phyloP scores from a whole-genome alignment of 2,888 invertebrate species.

The Hirtodrosophila cameraria region DNA sequence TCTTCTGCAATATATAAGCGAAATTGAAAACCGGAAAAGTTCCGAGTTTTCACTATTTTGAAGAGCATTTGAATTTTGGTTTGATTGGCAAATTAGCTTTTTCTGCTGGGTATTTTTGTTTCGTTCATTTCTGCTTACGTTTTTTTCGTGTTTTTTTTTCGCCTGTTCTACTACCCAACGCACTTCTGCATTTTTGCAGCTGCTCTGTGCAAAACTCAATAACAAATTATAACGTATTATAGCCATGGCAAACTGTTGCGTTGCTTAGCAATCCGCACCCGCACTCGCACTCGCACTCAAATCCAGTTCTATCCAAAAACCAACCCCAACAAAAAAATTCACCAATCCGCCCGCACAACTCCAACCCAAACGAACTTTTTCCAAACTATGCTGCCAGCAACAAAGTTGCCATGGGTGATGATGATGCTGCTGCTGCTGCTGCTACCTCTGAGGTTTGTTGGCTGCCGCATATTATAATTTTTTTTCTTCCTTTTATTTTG shows the following conservation, averaged over 20 bases:
- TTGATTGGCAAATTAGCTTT: not conserved
- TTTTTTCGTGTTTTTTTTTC: constrained; percentile 48
- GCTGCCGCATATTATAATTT: constrained; percentile 33
- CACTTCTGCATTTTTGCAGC: constrained; percentile 73
- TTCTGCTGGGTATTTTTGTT: constrained; percentile 6
- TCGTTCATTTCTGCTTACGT: constrained; percentile 33
- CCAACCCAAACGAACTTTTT: constrained; percentile 46
- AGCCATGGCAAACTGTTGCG: constrained; percentile 84
- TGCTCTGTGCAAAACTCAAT: constrained; percentile 81
- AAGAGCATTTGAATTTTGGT: constrained; percentile 15
- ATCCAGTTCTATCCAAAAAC: no score
- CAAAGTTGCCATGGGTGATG: constrained; percentile 77
- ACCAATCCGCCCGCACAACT: constrained; percentile 49
- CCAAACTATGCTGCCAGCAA: constrained; percentile 73
- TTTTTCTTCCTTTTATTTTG: constrained; percentile 12
- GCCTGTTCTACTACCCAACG: constrained; percentile 22
- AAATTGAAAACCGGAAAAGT: no score
- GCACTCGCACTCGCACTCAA: no score
- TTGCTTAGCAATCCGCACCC: constrained; percentile 82
- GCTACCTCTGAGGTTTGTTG: constrained; percentile 37
- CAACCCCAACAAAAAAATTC: constrained; percentile 54
- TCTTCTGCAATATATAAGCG: no score
- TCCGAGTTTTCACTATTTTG: not conserved
- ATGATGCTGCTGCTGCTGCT: constrained; percentile 60
- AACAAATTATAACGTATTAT: constrained; percentile 83